A percentile compares a stretch with the other conserved stretches of the same genome.
phyloP scores from a whole-genome alignment of 1,140 invertebrate species.

The Achroia grisella region DNA sequence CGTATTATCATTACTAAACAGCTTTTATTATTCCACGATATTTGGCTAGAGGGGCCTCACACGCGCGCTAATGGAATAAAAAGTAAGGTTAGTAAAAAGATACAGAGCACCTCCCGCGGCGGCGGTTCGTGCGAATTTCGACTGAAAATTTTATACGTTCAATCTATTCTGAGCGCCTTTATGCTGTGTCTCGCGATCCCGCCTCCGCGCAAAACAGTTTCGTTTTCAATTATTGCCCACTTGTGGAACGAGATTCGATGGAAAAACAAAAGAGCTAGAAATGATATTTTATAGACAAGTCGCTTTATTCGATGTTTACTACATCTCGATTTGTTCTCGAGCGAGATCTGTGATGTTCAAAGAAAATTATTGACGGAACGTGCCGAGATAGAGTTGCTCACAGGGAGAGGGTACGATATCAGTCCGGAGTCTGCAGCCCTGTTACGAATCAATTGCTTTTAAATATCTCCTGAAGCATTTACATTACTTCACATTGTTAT shows the following conservation, averaged over 20 bases:
- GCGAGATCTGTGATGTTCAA: constrained; percentile 63
- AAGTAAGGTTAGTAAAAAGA: constrained; percentile 73
- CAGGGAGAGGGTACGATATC: constrained; percentile 27
- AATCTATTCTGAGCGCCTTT: constrained; percentile 71
- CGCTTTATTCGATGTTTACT: constrained; percentile 68
- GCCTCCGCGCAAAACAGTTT: constrained; percentile 60
- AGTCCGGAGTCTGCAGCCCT: constrained; percentile 21
- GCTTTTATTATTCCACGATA: constrained; percentile 71
- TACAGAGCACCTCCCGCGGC: constrained; percentile 62
- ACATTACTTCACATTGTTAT: constrained; percentile 8
- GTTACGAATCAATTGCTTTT: constrained; percentile 34
- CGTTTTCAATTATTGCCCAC: constrained; percentile 73
- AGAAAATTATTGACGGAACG: constrained; percentile 70
- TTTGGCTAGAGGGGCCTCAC: constrained; percentile 67
- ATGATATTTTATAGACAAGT: constrained; percentile 70
- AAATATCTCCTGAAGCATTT: constrained; percentile 34
- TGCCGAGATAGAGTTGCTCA: constrained; percentile 47
- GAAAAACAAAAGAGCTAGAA: constrained; percentile 66
- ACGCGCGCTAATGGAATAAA: constrained; percentile 71
- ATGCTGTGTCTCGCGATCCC: constrained; percentile 64
- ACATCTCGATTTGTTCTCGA: constrained; percentile 62
- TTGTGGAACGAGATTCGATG: constrained; percentile 68
- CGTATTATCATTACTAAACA: constrained; percentile 70
- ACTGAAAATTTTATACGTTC: constrained; percentile 73
- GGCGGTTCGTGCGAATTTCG: constrained; percentile 64